Conservation (phyloP, 2,113 vertebrate species). For the Petromus typicus region DNA sequence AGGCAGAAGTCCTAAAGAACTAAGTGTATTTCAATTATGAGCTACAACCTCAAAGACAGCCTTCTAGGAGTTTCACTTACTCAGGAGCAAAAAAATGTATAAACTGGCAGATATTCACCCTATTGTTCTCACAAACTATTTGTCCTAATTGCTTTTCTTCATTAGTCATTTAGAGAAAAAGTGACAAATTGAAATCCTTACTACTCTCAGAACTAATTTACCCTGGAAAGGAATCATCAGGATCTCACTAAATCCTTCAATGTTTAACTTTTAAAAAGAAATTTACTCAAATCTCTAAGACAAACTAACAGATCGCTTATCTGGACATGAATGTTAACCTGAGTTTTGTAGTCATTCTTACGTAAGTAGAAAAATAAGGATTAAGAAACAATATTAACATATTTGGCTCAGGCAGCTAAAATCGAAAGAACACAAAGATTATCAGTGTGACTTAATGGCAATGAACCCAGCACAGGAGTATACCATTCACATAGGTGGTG, state of each 20-base stretch:
- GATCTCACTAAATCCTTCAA: background rate
- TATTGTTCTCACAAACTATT: background rate
- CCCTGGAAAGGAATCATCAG: background rate
- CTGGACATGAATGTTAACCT: background rate
- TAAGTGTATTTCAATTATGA: background rate
- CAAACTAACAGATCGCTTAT: background rate
- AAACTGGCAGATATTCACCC: background rate
- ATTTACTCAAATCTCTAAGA: background rate
- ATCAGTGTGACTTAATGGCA: background rate
- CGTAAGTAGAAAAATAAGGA: background rate
- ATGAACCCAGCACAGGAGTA: background rate
- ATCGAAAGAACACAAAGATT: background rate
- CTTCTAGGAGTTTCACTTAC: background rate
- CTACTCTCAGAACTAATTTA: background rate
- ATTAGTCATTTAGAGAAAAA: slow-evolving; percentile 12
- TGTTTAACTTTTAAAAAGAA: background rate
- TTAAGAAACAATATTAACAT: background rate
- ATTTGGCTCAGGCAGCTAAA: slow-evolving; percentile 6
- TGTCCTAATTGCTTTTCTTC: background rate
- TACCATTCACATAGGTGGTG: background rate
- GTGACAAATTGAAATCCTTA: background rate
- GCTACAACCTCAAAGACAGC: background rate
- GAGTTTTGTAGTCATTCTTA: background rate
- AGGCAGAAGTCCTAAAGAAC: background rate
- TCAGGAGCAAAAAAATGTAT: background rate